Conservation (phyloP, 2,888 invertebrate genomes). For the Melinaea marsaeus region DNA sequence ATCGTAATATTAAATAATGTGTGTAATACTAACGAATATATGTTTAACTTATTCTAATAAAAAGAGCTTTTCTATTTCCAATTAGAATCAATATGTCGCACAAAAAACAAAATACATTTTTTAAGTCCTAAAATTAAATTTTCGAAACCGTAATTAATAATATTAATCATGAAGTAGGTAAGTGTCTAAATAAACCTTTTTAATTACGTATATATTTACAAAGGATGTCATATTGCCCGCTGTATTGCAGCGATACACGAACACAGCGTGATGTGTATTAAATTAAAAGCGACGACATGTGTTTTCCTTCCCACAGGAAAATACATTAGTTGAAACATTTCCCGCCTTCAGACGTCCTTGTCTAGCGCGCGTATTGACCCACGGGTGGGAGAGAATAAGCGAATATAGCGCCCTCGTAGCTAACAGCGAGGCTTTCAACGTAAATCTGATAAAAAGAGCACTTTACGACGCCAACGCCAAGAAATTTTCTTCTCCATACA, state of each 20-base stretch:
- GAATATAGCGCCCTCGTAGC: slow-evolving; percentile 64
- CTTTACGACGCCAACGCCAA: slow-evolving; percentile 72
- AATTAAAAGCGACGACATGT: slow-evolving; percentile 77
- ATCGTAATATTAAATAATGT: slow-evolving; percentile 45
- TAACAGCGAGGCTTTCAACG: slow-evolving; percentile 74
- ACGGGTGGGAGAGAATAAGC: slow-evolving; percentile 44
- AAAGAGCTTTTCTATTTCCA: too few relatives aligned
- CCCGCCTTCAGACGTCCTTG: slow-evolving; percentile 49
- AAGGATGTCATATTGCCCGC: background rate
- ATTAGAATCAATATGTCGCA: too few relatives aligned
- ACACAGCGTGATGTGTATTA: slow-evolving; percentile 75
- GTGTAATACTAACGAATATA: too few relatives aligned
- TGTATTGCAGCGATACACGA: slow-evolving; percentile 48
- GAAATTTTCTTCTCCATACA: slow-evolving; percentile 65
- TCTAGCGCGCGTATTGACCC: slow-evolving; percentile 37
- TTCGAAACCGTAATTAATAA: too few relatives aligned
- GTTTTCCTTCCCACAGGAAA: slow-evolving; percentile 78
- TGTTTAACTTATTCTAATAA: too few relatives aligned
- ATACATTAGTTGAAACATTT: slow-evolving; percentile 75
- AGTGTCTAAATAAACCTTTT: background rate
- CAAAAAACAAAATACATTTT: too few relatives aligned
- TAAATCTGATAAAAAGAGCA: slow-evolving; percentile 76
- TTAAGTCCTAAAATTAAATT: too few relatives aligned
- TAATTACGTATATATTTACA: background rate
- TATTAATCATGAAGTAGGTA: too few relatives aligned